phyloP scores from a whole-genome alignment of 2,113 vertebrate genomes.

The Hyperoodon ampullatus region DNA sequence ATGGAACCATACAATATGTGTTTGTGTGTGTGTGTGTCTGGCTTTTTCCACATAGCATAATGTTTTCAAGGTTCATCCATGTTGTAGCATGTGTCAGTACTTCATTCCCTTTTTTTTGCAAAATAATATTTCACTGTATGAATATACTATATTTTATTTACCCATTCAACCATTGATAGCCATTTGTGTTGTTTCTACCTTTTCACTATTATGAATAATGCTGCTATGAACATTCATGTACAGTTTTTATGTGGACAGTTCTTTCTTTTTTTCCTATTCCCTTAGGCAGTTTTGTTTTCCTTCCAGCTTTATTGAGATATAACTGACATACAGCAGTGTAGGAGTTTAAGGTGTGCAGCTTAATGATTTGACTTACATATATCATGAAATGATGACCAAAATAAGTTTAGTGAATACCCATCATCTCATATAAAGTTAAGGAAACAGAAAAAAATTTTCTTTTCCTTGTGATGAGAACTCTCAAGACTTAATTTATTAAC shows the following conservation, averaged over 20 bases:
- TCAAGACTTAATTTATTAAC: not conserved
- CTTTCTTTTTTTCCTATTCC: not conserved
- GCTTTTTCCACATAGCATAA: too few relatives aligned
- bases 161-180: not conserved
- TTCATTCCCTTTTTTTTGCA: not conserved
- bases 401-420: not conserved
- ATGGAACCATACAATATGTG: not conserved
- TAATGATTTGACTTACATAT: not conserved
- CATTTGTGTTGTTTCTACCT: not conserved
- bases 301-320: not conserved
- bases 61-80: not conserved
- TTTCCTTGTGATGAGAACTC: not conserved
- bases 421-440: not conserved
- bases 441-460: not conserved
- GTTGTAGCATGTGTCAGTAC: not conserved
- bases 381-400: not conserved
- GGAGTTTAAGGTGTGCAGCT: not conserved
- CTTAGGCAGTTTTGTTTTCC: not conserved
- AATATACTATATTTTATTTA: not conserved
- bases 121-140: not conserved
- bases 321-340: not conserved
- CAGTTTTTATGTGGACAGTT: not conserved
- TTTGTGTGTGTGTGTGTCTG: not conserved
- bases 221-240: not conserved
- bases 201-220: not conserved